Percentiles rank a stretch among this genome's conserved stretches.
These are phyloP conservation scores for Callipepla squamata DNA, from an alignment of 2,113 vertebrate genomes.

Conservation along the genomic window DNA sequence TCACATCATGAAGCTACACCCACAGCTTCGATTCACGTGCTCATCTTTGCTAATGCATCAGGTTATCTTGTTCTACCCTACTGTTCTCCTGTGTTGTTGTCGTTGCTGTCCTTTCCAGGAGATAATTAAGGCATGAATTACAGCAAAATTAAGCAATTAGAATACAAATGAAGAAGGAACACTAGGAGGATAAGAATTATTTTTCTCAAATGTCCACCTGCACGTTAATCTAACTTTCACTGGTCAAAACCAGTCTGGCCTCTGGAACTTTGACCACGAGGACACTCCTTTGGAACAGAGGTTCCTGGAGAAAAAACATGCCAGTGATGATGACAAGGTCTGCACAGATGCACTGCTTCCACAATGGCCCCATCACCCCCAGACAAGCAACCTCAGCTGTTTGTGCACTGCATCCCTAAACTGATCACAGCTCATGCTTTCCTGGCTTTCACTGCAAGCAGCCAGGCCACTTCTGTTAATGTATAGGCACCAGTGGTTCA, in stretches of 20 bases:
- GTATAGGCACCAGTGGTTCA: background rate
- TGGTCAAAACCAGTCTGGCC: background rate
- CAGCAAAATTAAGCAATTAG: background rate
- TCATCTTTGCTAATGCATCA: background rate
- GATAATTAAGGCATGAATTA: background rate
- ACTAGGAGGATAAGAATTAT: background rate
- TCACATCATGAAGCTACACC: background rate
- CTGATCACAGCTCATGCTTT: accelerated
- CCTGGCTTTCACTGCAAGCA: background rate
- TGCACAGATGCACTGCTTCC: background rate
- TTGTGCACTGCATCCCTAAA: background rate
- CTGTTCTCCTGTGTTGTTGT: background rate
- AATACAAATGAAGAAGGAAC: background rate
- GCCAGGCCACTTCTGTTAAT: background rate
- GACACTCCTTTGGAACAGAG: background rate
- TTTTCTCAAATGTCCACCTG: background rate
- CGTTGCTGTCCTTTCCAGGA: background rate
- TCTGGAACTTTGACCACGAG: background rate
- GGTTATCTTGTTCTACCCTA: background rate
- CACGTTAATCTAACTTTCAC: background rate
- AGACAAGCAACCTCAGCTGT: background rate
- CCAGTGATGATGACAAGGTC: accelerated
- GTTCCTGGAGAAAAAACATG: accelerated
- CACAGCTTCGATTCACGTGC: background rate
- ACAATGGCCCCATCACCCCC: accelerated